These are phyloP conservation scores for Cassiopea andromeda DNA, from an alignment of 30 jellyfish, hydroid and myxozoan species.

Conservation along the genomic window DNA sequence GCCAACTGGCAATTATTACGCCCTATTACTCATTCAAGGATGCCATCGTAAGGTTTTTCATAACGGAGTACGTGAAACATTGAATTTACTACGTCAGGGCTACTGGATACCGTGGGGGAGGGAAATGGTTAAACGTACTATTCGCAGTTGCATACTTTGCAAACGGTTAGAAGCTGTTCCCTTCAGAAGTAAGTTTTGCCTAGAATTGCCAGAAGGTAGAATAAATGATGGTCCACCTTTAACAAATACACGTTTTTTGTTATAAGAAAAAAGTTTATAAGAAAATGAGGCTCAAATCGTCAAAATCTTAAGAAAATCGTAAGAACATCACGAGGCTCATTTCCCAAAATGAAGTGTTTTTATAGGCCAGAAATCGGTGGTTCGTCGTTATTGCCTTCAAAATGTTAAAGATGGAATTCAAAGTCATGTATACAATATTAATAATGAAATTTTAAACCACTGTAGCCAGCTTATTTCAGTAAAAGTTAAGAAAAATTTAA, in stretches of 20 bases:
- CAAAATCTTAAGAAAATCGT: too few species aligned
- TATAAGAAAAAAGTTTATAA: too few species aligned
- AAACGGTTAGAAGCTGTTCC: constrained; percentile 63
- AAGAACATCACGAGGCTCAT: too few species aligned
- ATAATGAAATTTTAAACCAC: too few species aligned
- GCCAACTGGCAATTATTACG: constrained; percentile 41
- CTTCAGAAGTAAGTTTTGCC: constrained; percentile 29
- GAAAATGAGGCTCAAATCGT: too few species aligned
- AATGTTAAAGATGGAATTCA: too few species aligned
- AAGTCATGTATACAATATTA: too few species aligned
- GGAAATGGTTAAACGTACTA: constrained; percentile 50
- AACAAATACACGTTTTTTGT: constrained; percentile 10
- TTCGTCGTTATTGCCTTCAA: too few species aligned
- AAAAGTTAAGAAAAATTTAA: too few species aligned
- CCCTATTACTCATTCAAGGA: constrained; percentile 32
- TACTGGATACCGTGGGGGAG: constrained; percentile 79
- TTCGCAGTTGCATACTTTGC: constrained; percentile 37
- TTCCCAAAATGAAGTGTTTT: too few species aligned
- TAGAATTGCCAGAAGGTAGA: constrained; percentile 41
- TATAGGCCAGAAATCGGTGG: too few species aligned
- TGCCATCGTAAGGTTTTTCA: constrained; percentile 69
- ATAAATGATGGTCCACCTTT: constrained; percentile 73
- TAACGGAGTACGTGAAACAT: constrained; percentile 56
- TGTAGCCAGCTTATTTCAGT: too few species aligned
- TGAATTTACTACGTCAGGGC: constrained; percentile 48